Evolutionary conservation across 1,140 invertebrate genomes (phyloP).

Genomic region (Trachelipus rathkii): DNA sequence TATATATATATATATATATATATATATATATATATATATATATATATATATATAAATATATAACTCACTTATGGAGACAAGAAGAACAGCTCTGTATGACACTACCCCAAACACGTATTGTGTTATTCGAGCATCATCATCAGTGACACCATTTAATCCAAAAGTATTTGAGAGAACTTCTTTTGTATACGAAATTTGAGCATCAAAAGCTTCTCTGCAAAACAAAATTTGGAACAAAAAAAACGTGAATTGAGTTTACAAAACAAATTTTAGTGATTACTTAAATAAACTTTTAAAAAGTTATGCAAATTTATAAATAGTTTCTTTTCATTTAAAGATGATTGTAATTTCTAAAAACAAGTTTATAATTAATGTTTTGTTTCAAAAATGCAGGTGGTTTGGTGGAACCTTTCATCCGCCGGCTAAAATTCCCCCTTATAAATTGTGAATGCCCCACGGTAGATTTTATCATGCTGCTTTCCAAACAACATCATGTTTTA

Average conservation of each 20-base stretch:
- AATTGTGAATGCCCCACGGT: too few species aligned
- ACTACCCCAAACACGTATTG: constrained; percentile 59
- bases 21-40: constrained; percentile 6
- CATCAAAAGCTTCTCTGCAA: constrained; percentile 14
- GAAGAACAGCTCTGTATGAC: constrained; percentile 70
- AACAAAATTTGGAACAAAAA: neutral
- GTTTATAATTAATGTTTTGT: too few species aligned
- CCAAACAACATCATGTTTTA: too few species aligned
- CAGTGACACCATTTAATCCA: neutral
- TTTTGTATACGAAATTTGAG: constrained; percentile 2
- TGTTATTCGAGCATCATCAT: constrained; percentile 1
- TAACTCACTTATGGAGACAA: constrained; percentile 66
- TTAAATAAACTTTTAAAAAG: neutral
- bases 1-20: constrained; percentile 1
- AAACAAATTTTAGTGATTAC: neutral
- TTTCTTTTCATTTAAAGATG: too few species aligned
- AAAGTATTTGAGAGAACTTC: neutral
- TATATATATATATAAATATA: constrained; percentile 1
- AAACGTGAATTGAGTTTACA: neutral
- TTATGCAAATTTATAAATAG: too few species aligned
- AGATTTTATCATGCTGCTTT: too few species aligned
- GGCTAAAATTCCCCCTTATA: too few species aligned
- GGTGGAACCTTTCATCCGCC: too few species aligned
- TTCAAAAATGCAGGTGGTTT: too few species aligned
- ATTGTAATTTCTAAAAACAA: too few species aligned